phyloP scores from a whole-genome alignment of 2,113 vertebrate species.

The Larimichthys crocea region DNA sequence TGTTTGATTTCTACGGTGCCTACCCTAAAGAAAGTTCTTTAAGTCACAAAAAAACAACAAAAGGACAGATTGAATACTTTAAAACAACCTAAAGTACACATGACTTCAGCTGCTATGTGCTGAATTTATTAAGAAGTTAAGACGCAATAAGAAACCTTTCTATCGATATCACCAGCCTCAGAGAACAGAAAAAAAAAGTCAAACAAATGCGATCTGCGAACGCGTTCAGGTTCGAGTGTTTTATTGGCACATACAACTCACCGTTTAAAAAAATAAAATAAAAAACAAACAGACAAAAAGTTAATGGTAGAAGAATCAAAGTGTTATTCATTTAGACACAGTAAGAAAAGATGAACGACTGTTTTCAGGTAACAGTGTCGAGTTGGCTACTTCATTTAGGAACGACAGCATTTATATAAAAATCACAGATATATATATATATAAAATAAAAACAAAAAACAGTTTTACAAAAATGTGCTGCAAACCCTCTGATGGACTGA shows the following conservation, averaged over 20 bases:
- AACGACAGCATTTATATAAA: slow-evolving; percentile 67
- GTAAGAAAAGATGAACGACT: slow-evolving; percentile 66
- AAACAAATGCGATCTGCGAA: neutral
- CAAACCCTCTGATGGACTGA: slow-evolving; percentile 40
- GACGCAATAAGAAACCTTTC: too few relatives aligned
- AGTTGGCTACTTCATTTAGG: slow-evolving; percentile 78
- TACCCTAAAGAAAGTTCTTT: too few relatives aligned
- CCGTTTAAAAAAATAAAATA: slow-evolving; percentile 50
- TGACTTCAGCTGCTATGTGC: too few relatives aligned
- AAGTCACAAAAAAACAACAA: too few relatives aligned
- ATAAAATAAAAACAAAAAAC: slow-evolving; percentile 55
- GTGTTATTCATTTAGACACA: slow-evolving; percentile 55
- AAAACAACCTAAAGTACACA: too few relatives aligned
- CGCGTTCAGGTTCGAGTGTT: slow-evolving; percentile 57
- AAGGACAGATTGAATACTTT: too few relatives aligned
- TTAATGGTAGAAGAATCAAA: slow-evolving; percentile 62
- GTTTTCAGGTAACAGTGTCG: slow-evolving; percentile 78
- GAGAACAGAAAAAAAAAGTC: neutral
- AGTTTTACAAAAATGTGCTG: slow-evolving; percentile 45
- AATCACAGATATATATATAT: slow-evolving; percentile 54
- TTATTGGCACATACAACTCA: slow-evolving; percentile 73
- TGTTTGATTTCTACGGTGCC: too few relatives aligned
- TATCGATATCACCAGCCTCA: neutral
- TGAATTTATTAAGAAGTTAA: too few relatives aligned
- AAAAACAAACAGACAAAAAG: neutral